These are phyloP conservation scores for Zygogramma bicolorata DNA, from an alignment of 2,888 invertebrate genomes.

Conservation along the genomic window DNA sequence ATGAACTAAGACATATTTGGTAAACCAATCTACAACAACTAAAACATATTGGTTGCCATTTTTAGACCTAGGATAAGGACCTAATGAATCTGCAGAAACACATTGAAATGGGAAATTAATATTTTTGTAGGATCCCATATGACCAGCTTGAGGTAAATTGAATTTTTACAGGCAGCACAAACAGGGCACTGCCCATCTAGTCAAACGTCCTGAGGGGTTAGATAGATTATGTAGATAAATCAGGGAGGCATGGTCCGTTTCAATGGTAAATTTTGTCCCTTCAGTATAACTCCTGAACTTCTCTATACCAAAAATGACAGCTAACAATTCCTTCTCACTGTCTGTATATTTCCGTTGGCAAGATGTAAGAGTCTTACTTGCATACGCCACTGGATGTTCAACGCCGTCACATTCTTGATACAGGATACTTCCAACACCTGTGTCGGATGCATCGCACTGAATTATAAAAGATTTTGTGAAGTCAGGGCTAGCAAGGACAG, in stretches of 20 bases:
- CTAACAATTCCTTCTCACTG: constrained; percentile 45
- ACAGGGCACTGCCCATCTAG: constrained; percentile 42
- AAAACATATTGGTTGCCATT: constrained; percentile 5
- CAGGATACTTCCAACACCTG: constrained; percentile 37
- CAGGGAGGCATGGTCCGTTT: constrained; percentile 51
- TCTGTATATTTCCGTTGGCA: constrained; percentile 42
- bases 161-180: constrained; percentile 33
- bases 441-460: constrained; percentile 42
- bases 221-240: constrained; percentile 50
- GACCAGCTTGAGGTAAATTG: constrained; percentile 32
- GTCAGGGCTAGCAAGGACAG: constrained; percentile 41
- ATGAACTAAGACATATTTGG: not conserved
- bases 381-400: constrained; percentile 36
- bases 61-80: constrained; percentile 34
- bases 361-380: constrained; percentile 31
- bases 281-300: constrained; percentile 50
- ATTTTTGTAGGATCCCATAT: constrained; percentile 28
- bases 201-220: constrained; percentile 51
- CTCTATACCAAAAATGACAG: constrained; percentile 43
- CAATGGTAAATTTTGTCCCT: constrained; percentile 41
- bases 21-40: constrained; percentile 15
- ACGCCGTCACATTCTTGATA: constrained; percentile 29
- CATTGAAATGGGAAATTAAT: constrained; percentile 34
- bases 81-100: constrained; percentile 40
- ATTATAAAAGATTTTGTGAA: constrained; percentile 39